A percentile compares a stretch with the other conserved stretches of the same genome.
These are phyloP conservation scores for Hemibagrus guttatus DNA, from an alignment of 2,797 vertebrate species.

Conservation along the genomic window DNA sequence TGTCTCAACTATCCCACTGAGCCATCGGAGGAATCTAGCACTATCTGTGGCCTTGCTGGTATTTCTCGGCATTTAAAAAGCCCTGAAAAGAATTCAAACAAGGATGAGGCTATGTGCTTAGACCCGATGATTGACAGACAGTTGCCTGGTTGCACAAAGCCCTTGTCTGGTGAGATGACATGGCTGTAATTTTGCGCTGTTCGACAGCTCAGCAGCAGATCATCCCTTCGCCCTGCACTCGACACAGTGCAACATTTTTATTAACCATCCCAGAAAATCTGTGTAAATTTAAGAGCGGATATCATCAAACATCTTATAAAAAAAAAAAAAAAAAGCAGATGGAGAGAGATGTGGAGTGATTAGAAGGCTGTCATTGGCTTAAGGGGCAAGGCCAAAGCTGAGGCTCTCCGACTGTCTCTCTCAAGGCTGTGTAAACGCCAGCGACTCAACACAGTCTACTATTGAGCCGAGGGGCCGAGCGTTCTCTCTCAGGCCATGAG, in stretches of 20 bases:
- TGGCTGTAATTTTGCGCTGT: constrained; percentile 70
- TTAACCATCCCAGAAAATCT: constrained; percentile 24
- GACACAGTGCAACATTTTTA: constrained; percentile 47
- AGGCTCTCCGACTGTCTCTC: constrained; percentile 49
- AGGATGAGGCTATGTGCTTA: constrained; percentile 72
- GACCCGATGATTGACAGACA: constrained; percentile 77
- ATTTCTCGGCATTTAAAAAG: constrained; percentile 72
- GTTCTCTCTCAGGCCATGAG: constrained; percentile 10
- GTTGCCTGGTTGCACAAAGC: constrained; percentile 75
- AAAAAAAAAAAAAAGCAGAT: background rate
- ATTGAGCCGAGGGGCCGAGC: constrained; percentile 32
- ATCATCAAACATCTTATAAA: background rate
- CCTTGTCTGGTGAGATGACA: constrained; percentile 75
- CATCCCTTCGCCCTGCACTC: constrained; percentile 58
- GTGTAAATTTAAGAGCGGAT: constrained; percentile 27
- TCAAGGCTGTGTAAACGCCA: constrained; percentile 57
- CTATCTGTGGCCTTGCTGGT: constrained; percentile 64
- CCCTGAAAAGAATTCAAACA: constrained; percentile 70
- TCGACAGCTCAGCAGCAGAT: constrained; percentile 65
- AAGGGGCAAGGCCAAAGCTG: constrained; percentile 47
- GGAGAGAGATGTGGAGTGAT: constrained; percentile 22
- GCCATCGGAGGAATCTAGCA: constrained; percentile 67
- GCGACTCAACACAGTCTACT: constrained; percentile 52
- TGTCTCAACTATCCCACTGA: constrained; percentile 47
- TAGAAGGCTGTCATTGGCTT: constrained; percentile 44